Percentiles rank a stretch among this genome's conserved stretches.
Conservation (phyloP, 2,888 invertebrate genomes). For the Chesias legatella region DNA sequence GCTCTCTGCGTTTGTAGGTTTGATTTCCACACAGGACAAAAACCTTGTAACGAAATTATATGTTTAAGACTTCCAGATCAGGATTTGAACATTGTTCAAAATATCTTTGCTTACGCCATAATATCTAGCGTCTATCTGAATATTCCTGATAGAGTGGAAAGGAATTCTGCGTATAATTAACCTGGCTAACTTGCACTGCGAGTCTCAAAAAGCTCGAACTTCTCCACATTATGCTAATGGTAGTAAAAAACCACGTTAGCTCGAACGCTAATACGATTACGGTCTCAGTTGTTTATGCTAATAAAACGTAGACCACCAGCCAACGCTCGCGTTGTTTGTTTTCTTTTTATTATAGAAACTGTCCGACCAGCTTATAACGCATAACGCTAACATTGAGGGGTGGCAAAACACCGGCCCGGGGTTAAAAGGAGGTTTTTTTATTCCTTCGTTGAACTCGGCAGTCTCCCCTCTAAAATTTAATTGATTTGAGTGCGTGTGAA, state of each 20-base stretch:
- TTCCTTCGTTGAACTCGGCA: conserved; percentile 31
- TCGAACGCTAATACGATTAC: conserved; percentile 34
- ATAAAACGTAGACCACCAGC: conserved; percentile 42
- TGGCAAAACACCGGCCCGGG: conserved; percentile 38
- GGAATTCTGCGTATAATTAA: too few species aligned
- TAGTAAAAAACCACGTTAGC: conserved; percentile 5
- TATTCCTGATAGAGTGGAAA: too few species aligned
- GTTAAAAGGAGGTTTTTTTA: conserved; percentile 42
- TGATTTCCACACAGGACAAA: too few species aligned
- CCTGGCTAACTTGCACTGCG: too few species aligned
- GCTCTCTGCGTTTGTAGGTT: too few species aligned
- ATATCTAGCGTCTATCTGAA: too few species aligned
- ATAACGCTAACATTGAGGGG: conserved; percentile 52
- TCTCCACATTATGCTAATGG: conserved; percentile 1
- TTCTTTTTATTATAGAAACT: conserved; percentile 52
- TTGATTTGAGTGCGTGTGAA: conserved; percentile 45
- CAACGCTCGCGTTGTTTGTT: conserved; percentile 42
- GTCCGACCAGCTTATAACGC: conserved; percentile 17
- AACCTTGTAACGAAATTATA: too few species aligned
- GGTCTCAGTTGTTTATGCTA: conserved; percentile 36
- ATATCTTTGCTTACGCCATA: too few species aligned
- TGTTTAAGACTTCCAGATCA: too few species aligned
- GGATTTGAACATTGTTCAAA: too few species aligned
- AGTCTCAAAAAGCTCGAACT: too few species aligned
- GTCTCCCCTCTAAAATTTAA: conserved; percentile 39